Evolutionary conservation across 2,888 invertebrate genomes (phyloP).

Genomic region (Torymus texanus): DNA sequence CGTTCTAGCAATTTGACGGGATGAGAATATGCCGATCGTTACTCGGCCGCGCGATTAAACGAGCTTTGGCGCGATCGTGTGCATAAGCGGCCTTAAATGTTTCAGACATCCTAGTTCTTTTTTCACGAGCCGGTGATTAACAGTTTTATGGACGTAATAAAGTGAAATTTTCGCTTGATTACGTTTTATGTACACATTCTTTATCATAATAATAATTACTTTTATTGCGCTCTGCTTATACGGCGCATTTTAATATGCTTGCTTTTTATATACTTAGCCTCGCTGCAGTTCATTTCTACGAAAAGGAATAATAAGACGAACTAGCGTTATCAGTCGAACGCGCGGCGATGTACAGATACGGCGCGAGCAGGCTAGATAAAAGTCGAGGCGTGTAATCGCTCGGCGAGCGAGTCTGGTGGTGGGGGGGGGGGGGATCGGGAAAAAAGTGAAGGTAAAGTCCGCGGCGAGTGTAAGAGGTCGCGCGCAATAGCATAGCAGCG

Average conservation of each 20-base stretch:
- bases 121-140: conserved; percentile 23
- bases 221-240: conserved; percentile 31
- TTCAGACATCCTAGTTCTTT: conserved; percentile 26
- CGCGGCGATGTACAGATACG: no score
- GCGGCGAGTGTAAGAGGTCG: conserved; percentile 17
- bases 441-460: conserved; percentile 23
- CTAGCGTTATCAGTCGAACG: neutral
- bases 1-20: conserved; percentile 8
- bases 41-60: conserved; percentile 29
- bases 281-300: neutral
- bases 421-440: neutral
- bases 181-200: conserved; percentile 48
- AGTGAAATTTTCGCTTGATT: conserved; percentile 51
- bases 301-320: conserved; percentile 5
- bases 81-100: conserved; percentile 29
- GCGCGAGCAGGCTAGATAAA: no score
- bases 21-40: conserved; percentile 31
- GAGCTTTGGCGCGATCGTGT: conserved; percentile 35
- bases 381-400: no score
- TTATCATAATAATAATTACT: conserved; percentile 40
- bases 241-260: conserved; percentile 24
- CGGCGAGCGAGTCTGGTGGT: neutral
- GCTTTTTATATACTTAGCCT: neutral
- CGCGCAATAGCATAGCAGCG: conserved; percentile 22
- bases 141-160: conserved; percentile 46